Percentiles rank a stretch among this genome's conserved stretches.
Conservation (phyloP, 2,888 invertebrate genomes). For the Apotomis betuletana region DNA sequence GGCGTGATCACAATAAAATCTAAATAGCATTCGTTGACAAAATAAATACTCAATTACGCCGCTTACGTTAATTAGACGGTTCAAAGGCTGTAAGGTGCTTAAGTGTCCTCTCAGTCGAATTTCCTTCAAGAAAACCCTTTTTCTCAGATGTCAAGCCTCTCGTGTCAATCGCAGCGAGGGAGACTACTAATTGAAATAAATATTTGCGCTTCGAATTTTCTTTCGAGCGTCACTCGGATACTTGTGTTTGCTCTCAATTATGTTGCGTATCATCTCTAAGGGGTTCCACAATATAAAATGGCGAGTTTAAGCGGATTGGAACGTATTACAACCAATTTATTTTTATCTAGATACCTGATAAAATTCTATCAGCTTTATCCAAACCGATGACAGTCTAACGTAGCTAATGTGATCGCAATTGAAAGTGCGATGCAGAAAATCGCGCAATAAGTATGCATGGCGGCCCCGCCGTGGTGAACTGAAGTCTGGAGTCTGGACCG, state of each 20-base stretch:
- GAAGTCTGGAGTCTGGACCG: slow-evolving; percentile 63
- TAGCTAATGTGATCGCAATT: slow-evolving; percentile 76
- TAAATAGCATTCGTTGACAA: slow-evolving; percentile 31
- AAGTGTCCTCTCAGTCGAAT: slow-evolving; percentile 69
- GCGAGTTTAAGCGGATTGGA: slow-evolving; percentile 5
- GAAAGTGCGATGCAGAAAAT: slow-evolving; percentile 76
- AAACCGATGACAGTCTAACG: slow-evolving; percentile 63
- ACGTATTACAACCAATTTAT: slow-evolving; percentile 14
- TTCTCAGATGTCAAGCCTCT: slow-evolving; percentile 76
- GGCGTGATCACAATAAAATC: slow-evolving; percentile 31
- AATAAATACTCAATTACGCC: slow-evolving; percentile 61
- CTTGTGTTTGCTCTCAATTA: slow-evolving; percentile 56
- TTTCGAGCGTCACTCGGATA: slow-evolving; percentile 54
- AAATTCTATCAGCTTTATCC: slow-evolving; percentile 61
- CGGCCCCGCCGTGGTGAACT: slow-evolving; percentile 60
- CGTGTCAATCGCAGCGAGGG: slow-evolving; percentile 71
- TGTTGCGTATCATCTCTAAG: slow-evolving; percentile 32
- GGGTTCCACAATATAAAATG: slow-evolving; percentile 22
- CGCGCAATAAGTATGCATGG: slow-evolving; percentile 81
- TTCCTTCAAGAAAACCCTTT: slow-evolving; percentile 67
- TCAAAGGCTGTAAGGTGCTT: slow-evolving; percentile 63
- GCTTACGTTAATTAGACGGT: slow-evolving; percentile 68
- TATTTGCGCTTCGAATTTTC: slow-evolving; percentile 74
- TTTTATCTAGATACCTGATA: slow-evolving; percentile 42
- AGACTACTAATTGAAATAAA: slow-evolving; percentile 76